Percentiles rank a stretch among this genome's conserved stretches.
These are phyloP conservation scores for Todus mexicanus DNA, from an alignment of 2,797 vertebrate species.

Conservation along the genomic window DNA sequence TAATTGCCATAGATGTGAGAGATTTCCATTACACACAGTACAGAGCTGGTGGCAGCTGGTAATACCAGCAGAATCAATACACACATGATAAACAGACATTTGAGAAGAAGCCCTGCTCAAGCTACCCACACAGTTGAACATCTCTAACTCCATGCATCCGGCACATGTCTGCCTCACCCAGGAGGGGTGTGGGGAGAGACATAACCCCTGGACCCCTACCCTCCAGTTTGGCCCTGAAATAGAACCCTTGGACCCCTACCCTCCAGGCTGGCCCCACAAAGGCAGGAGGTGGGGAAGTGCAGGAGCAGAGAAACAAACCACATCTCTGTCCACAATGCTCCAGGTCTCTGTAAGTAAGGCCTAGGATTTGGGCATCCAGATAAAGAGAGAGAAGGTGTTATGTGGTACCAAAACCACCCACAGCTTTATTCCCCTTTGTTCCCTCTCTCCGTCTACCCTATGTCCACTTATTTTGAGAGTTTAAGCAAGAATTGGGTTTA, in stretches of 20 bases:
- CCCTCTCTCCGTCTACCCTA: neutral
- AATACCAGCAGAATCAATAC: neutral
- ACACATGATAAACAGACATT: rapidly evolving
- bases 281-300: neutral
- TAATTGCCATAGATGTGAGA: neutral
- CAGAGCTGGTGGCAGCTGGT: neutral
- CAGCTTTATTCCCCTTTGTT: neutral
- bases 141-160: neutral
- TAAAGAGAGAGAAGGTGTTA: neutral
- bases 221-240: neutral
- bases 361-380: neutral
- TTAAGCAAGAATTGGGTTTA: neutral
- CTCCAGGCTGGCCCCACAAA: neutral
- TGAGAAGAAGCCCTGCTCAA: neutral
- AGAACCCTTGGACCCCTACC: neutral
- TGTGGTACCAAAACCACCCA: rapidly evolving
- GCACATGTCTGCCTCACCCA: rapidly evolving
- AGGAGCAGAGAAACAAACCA: neutral
- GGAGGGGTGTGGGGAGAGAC: neutral
- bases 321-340: rapidly evolving
- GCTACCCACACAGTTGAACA: neutral
- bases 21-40: neutral
- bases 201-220: neutral
- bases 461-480: neutral
- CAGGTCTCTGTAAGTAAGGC: neutral